Evolutionary conservation across 2,113 vertebrate genomes (phyloP), one percentile per base, ranked within the genome.

Genomic region (Gambusia affinis): DNA sequence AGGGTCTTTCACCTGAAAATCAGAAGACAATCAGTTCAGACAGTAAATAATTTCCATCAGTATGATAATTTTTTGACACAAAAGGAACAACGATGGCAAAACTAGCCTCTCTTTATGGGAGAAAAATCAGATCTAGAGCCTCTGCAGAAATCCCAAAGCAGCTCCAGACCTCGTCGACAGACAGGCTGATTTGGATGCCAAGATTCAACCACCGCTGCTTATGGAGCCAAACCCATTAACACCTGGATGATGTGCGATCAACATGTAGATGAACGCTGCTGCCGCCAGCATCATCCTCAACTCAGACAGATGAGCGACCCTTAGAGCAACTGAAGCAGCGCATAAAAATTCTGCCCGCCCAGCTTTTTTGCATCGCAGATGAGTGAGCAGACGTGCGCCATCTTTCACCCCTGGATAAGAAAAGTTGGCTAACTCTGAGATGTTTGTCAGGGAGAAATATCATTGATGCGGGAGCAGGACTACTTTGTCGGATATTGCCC

Each of bases 1-100:
- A 99, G 0, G 98, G 98, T 70, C 98, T 94, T 84, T 99, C 98
- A 79, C 98, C 98, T 99, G 61, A 0, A 31, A 37, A 0, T 3
- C 12, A 67, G 10, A 22, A 12, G 15, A 10, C 70, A 64, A 29
- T 24, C 2, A 28, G 61, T 35, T 60, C 17, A 84, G 61, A 11
- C 19, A 12, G 24, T 1, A 57, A 24, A 64, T 19, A 17, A 22
- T 22, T 35, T 30, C 60, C 29, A 30, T 15, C 60, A 29, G 12
- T 6, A 10, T 57, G 8, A 57, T 17, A 3, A n/a, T 57, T 11
- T 11, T n/a, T 24, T 57, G 24, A 8, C 2, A 24, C 24, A n/a
- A 57, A 57, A 57, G 24, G 22, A 57, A 11, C 51, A 57, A 6
- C 22, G 2, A 7, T n/a, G 24, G 22, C 4, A 22, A 33, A 31